A percentile compares a stretch with the other conserved stretches of the same genome.
phyloP scores from a whole-genome alignment of 1,140 invertebrate genomes.

The Aleiodes sp. region DNA sequence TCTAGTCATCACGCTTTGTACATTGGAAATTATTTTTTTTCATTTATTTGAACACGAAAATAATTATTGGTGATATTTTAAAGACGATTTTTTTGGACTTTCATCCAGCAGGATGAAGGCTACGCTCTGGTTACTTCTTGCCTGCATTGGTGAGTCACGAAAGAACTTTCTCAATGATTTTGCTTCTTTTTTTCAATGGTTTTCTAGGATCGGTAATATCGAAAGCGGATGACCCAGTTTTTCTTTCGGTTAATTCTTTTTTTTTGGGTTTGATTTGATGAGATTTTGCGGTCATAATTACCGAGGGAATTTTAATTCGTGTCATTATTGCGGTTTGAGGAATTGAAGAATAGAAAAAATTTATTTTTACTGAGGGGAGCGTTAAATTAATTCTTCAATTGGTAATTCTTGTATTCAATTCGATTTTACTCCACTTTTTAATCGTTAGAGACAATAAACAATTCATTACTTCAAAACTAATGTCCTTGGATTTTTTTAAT shows the following conservation, averaged over 20 bases:
- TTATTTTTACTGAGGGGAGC: too few relatives aligned
- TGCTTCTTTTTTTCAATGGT: not conserved
- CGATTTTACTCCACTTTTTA: too few relatives aligned
- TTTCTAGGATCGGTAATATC: conserved; percentile 4
- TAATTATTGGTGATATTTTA: not conserved
- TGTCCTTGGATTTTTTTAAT: too few relatives aligned
- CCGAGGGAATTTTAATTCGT: too few relatives aligned
- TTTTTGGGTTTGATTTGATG: not conserved
- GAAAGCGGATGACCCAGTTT: conserved; percentile 21
- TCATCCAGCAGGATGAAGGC: conserved; percentile 54
- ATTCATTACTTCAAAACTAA: too few relatives aligned
- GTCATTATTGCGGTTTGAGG: too few relatives aligned
- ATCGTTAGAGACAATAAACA: too few relatives aligned
- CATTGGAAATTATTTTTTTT: conserved; percentile 31
- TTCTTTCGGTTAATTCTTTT: not conserved
- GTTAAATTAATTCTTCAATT: too few relatives aligned
- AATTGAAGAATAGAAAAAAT: too few relatives aligned
- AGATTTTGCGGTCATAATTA: not conserved
- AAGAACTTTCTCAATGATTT: conserved; percentile 23
- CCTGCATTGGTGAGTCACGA: conserved; percentile 57
- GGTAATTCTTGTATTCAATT: too few relatives aligned
- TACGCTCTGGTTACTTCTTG: conserved; percentile 51
- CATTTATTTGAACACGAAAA: not conserved
- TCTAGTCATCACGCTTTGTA: conserved; percentile 59
- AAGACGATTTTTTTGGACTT: conserved; percentile 12